A percentile compares a stretch with the other conserved stretches of the same genome.
Evolutionary conservation across 2,888 invertebrate genomes (phyloP).

Genomic region (Drosophila subsilvestris): DNA sequence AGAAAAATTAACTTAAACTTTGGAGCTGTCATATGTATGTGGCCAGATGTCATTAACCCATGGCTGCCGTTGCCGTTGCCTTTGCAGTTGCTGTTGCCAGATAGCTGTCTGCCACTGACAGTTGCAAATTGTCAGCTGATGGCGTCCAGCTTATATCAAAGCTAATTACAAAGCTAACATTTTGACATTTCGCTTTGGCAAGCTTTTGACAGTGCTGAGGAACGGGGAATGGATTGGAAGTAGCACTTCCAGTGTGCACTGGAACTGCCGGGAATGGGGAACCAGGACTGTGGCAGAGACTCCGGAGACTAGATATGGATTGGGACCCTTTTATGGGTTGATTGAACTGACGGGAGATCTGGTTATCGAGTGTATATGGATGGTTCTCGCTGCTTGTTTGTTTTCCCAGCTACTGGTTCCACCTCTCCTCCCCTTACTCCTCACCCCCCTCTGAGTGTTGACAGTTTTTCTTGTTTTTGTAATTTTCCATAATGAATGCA

Average conservation of each 20-base stretch:
- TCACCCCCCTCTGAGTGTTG: conserved; percentile 53
- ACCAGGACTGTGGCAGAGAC: conserved; percentile 3
- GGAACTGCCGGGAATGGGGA: conserved; percentile 12
- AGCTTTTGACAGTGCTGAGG: conserved; percentile 26
- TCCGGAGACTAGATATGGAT: conserved; percentile 18
- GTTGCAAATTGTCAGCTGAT: conserved; percentile 77
- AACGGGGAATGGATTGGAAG: conserved; percentile 10
- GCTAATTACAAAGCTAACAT: conserved; percentile 76
- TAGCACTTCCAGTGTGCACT: conserved; percentile 3
- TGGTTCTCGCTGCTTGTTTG: conserved; percentile 16
- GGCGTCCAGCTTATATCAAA: conserved; percentile 40
- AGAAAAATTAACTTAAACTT: conserved; percentile 55
- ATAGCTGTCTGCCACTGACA: conserved; percentile 56
- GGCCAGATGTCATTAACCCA: conserved; percentile 65
- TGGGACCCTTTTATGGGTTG: conserved; percentile 24
- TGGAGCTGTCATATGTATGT: conserved; percentile 49
- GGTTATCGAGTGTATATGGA: conserved; percentile 23
- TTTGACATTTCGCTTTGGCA: conserved; percentile 64
- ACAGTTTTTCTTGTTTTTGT: conserved; percentile 70
- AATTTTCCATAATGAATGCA: conserved; percentile 75
- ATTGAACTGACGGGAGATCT: conserved; percentile 23
- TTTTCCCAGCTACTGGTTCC: conserved; percentile 44
- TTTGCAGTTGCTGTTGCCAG: conserved; percentile 16
- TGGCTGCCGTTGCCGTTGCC: conserved; percentile 19
- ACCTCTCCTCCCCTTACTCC: conserved; percentile 8